Evolutionary conservation across 2,797 vertebrate genomes (phyloP).

Genomic region (Numenius phaeopus): DNA sequence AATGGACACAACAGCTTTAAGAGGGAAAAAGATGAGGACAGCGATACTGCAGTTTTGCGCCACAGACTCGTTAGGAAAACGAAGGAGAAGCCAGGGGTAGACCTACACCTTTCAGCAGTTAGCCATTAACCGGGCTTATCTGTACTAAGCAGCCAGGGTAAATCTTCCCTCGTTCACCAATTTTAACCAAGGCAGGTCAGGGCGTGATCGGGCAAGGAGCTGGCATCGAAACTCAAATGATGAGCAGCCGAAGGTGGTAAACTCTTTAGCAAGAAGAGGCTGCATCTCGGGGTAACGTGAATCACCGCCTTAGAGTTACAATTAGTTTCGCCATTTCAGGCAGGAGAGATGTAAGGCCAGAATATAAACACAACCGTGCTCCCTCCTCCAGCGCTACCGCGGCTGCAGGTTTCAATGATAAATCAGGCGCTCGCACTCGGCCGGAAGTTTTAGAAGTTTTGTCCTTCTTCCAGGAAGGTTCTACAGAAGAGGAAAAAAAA

Average conservation of each 20-base stretch:
- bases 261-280: not conserved
- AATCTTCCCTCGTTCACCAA: not conserved
- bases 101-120: not conserved
- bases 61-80: not conserved
- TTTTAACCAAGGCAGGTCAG: not conserved
- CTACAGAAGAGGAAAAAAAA: not conserved
- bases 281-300: not conserved
- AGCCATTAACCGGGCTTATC: not conserved
- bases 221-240: not conserved
- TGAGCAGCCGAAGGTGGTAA: conserved; percentile 5
- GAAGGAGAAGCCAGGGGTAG: not conserved
- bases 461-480: not conserved
- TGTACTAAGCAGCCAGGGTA: not conserved
- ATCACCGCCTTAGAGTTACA: not conserved
- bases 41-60: not conserved
- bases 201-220: not conserved
- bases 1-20: not conserved
- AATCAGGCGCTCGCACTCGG: not conserved
- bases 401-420: not conserved
- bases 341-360: not conserved
- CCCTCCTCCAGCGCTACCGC: rapidly evolving
- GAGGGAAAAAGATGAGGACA: not conserved
- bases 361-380: not conserved
- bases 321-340: not conserved
- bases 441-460: not conserved